These are phyloP conservation scores for Aphelocoma californica DNA, from an alignment of 2,797 vertebrate species.

Conservation along the genomic window DNA sequence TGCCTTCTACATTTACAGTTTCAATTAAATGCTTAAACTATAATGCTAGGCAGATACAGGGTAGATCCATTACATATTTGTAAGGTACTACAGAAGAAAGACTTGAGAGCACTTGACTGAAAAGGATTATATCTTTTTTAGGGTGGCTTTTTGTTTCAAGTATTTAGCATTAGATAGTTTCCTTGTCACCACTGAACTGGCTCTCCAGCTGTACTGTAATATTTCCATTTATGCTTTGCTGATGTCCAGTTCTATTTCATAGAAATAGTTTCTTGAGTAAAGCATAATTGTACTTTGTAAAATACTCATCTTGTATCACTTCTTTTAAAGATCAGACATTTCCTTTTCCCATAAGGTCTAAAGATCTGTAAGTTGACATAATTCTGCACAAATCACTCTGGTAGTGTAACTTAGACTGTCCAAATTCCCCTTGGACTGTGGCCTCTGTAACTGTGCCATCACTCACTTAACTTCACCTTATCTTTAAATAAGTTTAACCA, in stretches of 20 bases:
- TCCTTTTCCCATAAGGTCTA: conserved; percentile 77
- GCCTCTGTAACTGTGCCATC: conserved; percentile 80
- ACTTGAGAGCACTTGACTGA: not conserved
- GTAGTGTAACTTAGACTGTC: conserved; percentile 81
- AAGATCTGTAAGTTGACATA: conserved; percentile 79
- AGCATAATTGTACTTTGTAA: conserved; percentile 67
- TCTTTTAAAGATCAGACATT: conserved; percentile 79
- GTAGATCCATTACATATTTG: not conserved
- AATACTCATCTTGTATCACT: conserved; percentile 73
- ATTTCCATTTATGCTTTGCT: conserved; percentile 20
- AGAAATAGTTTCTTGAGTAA: conserved; percentile 57
- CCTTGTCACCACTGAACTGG: not conserved
- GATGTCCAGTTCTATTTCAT: conserved; percentile 51
- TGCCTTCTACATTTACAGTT: not conserved
- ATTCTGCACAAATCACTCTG: conserved; percentile 80
- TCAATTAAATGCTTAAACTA: not conserved
- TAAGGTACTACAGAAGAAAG: not conserved
- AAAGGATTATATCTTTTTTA: not conserved
- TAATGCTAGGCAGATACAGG: not conserved
- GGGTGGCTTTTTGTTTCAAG: not conserved
- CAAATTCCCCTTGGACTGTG: conserved; percentile 84
- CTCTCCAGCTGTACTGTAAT: not conserved
- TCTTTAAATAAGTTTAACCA: conserved; percentile 91
- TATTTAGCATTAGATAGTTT: not conserved
- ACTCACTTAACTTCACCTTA: conserved; percentile 84